Evolutionary conservation across 2,888 invertebrate genomes (phyloP).

Genomic region (Isoperla grammatica): DNA sequence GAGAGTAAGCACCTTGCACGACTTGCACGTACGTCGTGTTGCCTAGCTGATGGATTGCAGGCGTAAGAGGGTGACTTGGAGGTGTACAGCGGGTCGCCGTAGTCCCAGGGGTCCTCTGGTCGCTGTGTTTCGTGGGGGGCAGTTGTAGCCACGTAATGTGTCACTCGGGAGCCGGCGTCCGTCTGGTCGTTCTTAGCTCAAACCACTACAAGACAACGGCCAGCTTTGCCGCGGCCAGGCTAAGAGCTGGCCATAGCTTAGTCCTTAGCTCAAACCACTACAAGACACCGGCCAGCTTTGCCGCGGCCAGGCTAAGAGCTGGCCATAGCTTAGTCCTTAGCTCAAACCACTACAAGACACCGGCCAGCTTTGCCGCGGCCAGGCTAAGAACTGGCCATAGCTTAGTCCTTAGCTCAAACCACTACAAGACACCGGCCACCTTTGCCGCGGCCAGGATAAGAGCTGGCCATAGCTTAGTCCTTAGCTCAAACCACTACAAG

Average conservation of each 20-base stretch:
- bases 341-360: slow-evolving; percentile 7
- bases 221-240: background rate
- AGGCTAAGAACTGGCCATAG: slow-evolving; percentile 5
- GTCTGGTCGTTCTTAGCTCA: slow-evolving; percentile 5
- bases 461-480: too few relatives aligned
- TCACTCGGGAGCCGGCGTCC: slow-evolving; percentile 13
- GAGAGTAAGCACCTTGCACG: slow-evolving; percentile 29
- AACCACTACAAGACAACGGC: slow-evolving; percentile 5
- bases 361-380: background rate
- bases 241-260: slow-evolving; percentile 1
- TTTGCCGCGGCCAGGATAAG: too few relatives aligned
- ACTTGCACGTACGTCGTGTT: slow-evolving; percentile 24
- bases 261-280: slow-evolving; percentile 8
- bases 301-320: background rate
- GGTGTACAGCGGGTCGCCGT: slow-evolving; percentile 2
- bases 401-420: slow-evolving; percentile 7
- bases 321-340: slow-evolving; percentile 14
- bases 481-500: too few relatives aligned
- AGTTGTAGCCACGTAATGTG: slow-evolving; percentile 25
- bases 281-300: slow-evolving; percentile 1
- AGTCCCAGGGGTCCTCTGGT: slow-evolving; percentile 2
- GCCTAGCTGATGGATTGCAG: slow-evolving; percentile 24
- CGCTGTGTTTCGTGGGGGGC: background rate
- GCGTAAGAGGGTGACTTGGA: slow-evolving; percentile 5
- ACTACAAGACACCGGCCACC: background rate